Conservation (phyloP, 2,113 vertebrate genomes). For the Rhinolophus ferrumequinum region DNA sequence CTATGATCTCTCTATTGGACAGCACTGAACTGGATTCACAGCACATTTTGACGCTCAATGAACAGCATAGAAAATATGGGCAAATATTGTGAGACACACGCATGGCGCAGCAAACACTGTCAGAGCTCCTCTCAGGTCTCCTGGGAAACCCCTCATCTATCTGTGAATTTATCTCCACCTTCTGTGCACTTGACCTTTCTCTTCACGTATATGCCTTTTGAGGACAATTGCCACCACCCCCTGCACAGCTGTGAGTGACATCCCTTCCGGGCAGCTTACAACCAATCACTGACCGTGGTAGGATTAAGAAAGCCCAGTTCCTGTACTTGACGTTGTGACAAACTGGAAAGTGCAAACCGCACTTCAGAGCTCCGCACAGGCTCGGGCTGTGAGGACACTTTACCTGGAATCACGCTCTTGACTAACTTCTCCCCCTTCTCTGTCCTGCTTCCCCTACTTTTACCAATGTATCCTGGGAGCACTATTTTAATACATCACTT, state of each 20-base stretch:
- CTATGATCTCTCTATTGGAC: not conserved
- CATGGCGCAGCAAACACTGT: not conserved
- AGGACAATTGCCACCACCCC: not conserved
- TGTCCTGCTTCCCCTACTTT: not conserved
- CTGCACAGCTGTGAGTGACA: rapidly evolving
- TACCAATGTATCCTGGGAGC: not conserved
- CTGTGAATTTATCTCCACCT: not conserved
- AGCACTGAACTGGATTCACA: not conserved
- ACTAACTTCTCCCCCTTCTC: too few relatives aligned
- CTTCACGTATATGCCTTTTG: not conserved
- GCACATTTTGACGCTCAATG: not conserved
- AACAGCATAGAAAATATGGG: not conserved
- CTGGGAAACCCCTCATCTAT: not conserved
- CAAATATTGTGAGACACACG: not conserved
- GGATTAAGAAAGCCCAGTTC: not conserved
- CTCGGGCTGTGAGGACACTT: not conserved
- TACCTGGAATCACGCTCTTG: not conserved
- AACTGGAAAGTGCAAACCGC: not conserved
- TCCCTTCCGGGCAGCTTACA: not conserved
- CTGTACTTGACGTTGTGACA: not conserved
- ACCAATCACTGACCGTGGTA: not conserved
- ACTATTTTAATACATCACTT: not conserved
- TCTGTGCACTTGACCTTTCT: not conserved
- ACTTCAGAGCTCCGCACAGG: not conserved
- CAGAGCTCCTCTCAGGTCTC: not conserved